Percentiles rank a stretch among this genome's conserved stretches.
Conservation (phyloP, 2,797 vertebrate species). For the Etheostoma nigrum region DNA sequence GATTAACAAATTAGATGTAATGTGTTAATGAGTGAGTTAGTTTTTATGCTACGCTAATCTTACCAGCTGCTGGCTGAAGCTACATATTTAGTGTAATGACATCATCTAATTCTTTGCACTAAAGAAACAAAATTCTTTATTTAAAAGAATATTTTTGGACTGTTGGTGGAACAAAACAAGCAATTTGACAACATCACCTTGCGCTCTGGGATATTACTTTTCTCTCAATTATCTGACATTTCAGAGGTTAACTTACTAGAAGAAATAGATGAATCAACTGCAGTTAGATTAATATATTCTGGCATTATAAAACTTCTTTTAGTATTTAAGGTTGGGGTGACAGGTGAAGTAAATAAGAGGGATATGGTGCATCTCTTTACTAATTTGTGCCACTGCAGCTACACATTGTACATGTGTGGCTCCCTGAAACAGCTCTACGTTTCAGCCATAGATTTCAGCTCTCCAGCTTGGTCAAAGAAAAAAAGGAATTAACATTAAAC, state of each 20-base stretch:
- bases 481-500: conserved; percentile 20
- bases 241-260: background rate
- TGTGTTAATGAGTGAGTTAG: too few relatives aligned
- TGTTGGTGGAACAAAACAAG: background rate
- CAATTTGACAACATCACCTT: background rate
- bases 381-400: background rate
- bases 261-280: background rate
- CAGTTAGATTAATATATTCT: background rate
- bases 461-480: conserved; percentile 5
- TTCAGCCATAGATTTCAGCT: background rate
- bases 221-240: background rate
- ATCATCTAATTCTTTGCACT: background rate
- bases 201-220: background rate
- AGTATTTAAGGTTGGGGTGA: background rate
- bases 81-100: background rate
- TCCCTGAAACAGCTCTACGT: conserved; percentile 4
- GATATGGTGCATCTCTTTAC: background rate
- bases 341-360: background rate
- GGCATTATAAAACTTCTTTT: background rate
- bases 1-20: background rate
- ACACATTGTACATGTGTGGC: background rate
- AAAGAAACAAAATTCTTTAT: background rate
- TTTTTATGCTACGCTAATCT: too few relatives aligned
- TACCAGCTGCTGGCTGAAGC: too few relatives aligned
- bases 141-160: background rate